phyloP scores from a whole-genome alignment of 2,888 invertebrate species.

The Torymus aiolomorphi region DNA sequence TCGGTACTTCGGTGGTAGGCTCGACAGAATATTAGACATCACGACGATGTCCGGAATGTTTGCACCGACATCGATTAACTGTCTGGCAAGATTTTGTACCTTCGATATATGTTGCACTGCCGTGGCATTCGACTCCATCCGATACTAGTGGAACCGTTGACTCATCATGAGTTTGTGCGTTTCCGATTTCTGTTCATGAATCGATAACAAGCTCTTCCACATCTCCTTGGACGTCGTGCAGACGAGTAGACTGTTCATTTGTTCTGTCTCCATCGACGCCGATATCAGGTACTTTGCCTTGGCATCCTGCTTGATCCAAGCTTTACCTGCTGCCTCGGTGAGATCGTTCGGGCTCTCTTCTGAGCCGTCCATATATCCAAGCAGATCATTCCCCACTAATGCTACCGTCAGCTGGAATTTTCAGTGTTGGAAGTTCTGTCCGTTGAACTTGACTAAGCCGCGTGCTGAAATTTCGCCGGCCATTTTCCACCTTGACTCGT shows the following conservation, averaged over 20 bases:
- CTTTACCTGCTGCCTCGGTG: conserved; percentile 23
- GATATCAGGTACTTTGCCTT: neutral
- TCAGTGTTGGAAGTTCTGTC: conserved; percentile 60
- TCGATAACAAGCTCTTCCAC: conserved; percentile 57
- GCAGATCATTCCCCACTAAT: conserved; percentile 50
- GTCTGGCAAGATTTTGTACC: conserved; percentile 60
- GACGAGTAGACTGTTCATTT: too few species aligned
- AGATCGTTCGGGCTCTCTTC: conserved; percentile 38
- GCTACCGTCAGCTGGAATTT: conserved; percentile 59
- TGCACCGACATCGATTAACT: conserved; percentile 22
- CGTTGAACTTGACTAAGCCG: conserved; percentile 63
- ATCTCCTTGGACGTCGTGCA: conserved; percentile 58
- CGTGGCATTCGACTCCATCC: conserved; percentile 47
- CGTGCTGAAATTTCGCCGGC: too few species aligned
- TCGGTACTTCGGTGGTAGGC: conserved; percentile 3
- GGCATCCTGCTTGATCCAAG: conserved; percentile 53
- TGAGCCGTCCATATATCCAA: conserved; percentile 46
- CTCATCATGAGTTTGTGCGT: conserved; percentile 6
- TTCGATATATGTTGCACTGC: conserved; percentile 62
- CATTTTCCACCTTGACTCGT: too few species aligned
- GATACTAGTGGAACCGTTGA: conserved; percentile 9
- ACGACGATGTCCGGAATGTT: neutral
- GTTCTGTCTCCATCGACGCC: too few species aligned
- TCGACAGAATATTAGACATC: conserved; percentile 29
- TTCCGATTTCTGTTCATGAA: conserved; percentile 59